These are phyloP conservation scores for Papilio machaon DNA, from an alignment of 1,140 invertebrate species.

Conservation along the genomic window DNA sequence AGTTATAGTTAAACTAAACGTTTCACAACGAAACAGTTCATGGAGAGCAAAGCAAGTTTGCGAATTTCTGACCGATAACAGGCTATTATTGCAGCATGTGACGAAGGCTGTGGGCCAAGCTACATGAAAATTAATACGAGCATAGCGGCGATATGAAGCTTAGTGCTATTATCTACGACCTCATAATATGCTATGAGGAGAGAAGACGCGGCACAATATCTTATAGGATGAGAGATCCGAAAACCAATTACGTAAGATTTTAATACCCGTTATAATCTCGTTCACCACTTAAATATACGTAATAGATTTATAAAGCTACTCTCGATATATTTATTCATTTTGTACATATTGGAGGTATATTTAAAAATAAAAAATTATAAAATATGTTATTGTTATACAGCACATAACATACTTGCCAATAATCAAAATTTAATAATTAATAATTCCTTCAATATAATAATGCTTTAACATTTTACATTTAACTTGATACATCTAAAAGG, in stretches of 20 bases:
- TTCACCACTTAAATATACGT: not conserved
- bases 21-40: not conserved
- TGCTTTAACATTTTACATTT: too few relatives aligned
- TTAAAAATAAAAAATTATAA: too few relatives aligned
- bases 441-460: too few relatives aligned
- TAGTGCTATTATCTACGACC: not conserved
- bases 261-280: not conserved
- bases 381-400: too few relatives aligned
- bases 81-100: not conserved
- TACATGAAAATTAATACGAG: conserved; percentile 1
- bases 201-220: not conserved
- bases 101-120: not conserved
- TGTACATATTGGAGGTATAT: too few relatives aligned
- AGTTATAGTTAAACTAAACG: not conserved
- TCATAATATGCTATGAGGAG: not conserved
- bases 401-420: too few relatives aligned
- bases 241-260: not conserved
- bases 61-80: not conserved
- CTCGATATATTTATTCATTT: too few relatives aligned
- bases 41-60: not conserved
- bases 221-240: not conserved
- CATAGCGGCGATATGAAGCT: not conserved
- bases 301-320: not conserved
- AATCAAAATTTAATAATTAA: too few relatives aligned
- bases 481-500: not conserved